A percentile compares a stretch with the other conserved stretches of the same genome.
Conservation (phyloP, 2,113 vertebrate species). For the Hymenochirus boettgeri region DNA sequence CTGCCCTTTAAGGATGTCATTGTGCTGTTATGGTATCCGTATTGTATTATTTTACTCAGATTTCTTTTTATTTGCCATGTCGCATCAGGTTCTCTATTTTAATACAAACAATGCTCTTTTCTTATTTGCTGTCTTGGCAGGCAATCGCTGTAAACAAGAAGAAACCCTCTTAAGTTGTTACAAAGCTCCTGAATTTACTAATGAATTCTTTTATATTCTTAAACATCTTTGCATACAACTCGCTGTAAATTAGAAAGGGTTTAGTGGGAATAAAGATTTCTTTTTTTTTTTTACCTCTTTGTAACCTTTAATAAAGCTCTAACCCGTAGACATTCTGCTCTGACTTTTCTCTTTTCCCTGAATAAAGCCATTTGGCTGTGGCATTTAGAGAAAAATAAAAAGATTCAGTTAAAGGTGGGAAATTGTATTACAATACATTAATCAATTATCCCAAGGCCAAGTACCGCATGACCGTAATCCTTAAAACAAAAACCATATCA, state of each 20-base stretch:
- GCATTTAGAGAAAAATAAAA: neutral
- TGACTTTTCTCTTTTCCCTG: neutral
- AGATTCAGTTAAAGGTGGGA: neutral
- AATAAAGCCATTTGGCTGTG: neutral
- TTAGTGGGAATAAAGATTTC: neutral
- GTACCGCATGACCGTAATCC: neutral
- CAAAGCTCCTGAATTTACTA: slow-evolving; percentile 1
- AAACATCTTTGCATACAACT: neutral
- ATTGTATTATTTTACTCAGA: too few species aligned
- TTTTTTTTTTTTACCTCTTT: neutral
- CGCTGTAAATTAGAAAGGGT: neutral
- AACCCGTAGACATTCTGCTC: neutral
- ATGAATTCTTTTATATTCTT: neutral
- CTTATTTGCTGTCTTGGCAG: too few species aligned
- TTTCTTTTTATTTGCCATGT: too few species aligned
- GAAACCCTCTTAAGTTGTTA: neutral
- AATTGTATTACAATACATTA: slow-evolving; percentile 8
- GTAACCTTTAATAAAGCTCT: neutral
- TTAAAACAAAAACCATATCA: neutral
- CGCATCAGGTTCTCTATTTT: too few species aligned
- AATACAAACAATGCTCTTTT: too few species aligned
- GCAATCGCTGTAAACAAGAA: too few species aligned
- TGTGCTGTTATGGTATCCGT: too few species aligned
- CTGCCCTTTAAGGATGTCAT: too few species aligned
- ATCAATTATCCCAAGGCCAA: slow-evolving; percentile 24